Evolutionary conservation across 2,888 invertebrate species (phyloP).

Genomic region (Pollenia labialis): DNA sequence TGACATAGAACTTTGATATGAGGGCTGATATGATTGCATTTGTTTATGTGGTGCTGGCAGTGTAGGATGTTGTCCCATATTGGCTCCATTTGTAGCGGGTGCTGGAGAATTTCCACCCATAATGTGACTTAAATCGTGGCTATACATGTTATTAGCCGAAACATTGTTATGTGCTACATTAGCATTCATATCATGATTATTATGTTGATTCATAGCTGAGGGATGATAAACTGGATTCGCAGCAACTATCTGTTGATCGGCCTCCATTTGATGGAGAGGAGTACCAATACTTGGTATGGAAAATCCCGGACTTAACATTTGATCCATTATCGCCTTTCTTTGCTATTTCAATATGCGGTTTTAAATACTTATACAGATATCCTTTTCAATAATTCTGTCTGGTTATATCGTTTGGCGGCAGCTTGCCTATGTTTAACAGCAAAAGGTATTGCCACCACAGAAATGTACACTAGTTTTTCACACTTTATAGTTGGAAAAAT

Average conservation of each 20-base stretch:
- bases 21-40: conserved; percentile 90
- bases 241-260: conserved; percentile 94
- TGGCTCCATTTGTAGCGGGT: conserved; percentile 28
- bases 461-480: background rate
- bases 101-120: conserved; percentile 80
- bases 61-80: conserved; percentile 76
- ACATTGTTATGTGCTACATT: conserved; percentile 57
- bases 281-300: conserved; percentile 96
- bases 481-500: background rate
- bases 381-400: background rate
- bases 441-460: background rate
- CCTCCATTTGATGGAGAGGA: conserved; percentile 94
- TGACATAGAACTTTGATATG: conserved; percentile 84
- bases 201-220: conserved; percentile 84
- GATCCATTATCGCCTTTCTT: conserved; percentile 88
- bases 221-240: conserved; percentile 93
- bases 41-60: conserved; percentile 88
- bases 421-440: background rate
- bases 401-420: conserved; percentile 42
- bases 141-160: conserved; percentile 71
- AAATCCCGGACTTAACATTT: conserved; percentile 95
- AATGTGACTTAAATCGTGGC: conserved; percentile 83
- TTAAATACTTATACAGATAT: background rate
- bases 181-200: conserved; percentile 73
- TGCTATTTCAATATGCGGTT: background rate